Evolutionary conservation across 2,113 vertebrate genomes (phyloP).

Genomic region (Sinocyclocheilus rhinocerous): DNA sequence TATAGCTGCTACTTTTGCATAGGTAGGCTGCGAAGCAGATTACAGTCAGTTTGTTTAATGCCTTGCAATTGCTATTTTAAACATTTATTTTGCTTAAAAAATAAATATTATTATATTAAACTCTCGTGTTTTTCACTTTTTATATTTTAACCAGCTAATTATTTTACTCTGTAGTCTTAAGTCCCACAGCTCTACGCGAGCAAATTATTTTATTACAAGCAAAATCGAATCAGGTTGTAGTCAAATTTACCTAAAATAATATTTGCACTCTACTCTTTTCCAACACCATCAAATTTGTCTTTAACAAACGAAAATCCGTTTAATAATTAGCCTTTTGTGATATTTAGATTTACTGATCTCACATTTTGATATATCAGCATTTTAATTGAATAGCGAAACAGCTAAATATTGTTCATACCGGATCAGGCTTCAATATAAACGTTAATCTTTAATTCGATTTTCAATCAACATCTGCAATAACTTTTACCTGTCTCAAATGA

Average conservation of each 20-base stretch:
- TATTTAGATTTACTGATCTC: not conserved
- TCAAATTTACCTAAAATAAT: too few relatives aligned
- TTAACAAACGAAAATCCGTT: not conserved
- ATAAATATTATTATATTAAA: not conserved
- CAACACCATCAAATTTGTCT: not conserved
- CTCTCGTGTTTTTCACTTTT: not conserved
- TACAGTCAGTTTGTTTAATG: too few relatives aligned
- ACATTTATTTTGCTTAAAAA: not conserved
- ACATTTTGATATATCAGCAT: not conserved
- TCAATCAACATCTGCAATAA: not conserved
- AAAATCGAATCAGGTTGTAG: not conserved
- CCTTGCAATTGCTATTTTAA: not conserved
- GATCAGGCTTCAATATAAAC: not conserved
- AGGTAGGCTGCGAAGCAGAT: not conserved
- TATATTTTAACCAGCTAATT: not conserved
- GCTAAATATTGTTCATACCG: not conserved
- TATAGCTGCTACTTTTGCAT: not conserved
- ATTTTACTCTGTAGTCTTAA: too few relatives aligned
- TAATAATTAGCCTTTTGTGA: not conserved
- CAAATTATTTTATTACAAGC: too few relatives aligned
- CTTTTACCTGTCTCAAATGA: conserved; percentile 28
- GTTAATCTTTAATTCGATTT: not conserved
- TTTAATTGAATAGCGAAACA: not conserved
- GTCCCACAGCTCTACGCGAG: not conserved
- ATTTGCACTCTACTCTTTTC: not conserved